Percentiles rank a stretch among this genome's conserved stretches.
Evolutionary conservation across 1,140 invertebrate genomes (phyloP).

Genomic region (Hyphantria cunea): DNA sequence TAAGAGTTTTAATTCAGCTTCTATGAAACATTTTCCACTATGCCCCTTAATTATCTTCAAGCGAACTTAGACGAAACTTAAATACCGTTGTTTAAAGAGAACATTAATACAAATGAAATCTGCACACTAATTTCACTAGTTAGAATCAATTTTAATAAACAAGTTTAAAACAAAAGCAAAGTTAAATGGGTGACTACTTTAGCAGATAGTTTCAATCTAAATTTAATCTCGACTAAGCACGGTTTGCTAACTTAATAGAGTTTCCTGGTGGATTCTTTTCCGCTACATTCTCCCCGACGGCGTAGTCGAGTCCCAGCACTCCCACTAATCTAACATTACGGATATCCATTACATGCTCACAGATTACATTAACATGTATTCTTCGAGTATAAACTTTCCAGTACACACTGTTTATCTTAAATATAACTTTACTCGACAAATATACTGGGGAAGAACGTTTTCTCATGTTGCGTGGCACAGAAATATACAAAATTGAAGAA

Average conservation of each 20-base stretch:
- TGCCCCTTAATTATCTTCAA: too few species aligned
- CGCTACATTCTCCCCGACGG: slow-evolving; percentile 34
- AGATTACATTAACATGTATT: slow-evolving; percentile 14
- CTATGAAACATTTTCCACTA: too few species aligned
- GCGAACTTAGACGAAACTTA: too few species aligned
- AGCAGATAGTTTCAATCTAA: slow-evolving; percentile 61
- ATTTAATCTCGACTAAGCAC: slow-evolving; percentile 60
- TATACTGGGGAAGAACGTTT: too few species aligned
- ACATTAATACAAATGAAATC: not conserved
- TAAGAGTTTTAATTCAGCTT: too few species aligned
- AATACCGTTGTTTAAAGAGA: not conserved
- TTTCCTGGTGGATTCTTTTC: slow-evolving; percentile 61
- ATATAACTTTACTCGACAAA: too few species aligned
- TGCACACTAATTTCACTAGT: not conserved
- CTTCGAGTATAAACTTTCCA: not conserved
- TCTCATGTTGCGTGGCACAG: too few species aligned
- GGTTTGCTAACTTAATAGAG: slow-evolving; percentile 58
- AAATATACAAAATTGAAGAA: too few species aligned
- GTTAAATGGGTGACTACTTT: slow-evolving; percentile 35
- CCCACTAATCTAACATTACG: slow-evolving; percentile 15
- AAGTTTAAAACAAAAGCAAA: slow-evolving; percentile 13
- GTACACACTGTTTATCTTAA: too few species aligned
- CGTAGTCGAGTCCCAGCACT: not conserved
- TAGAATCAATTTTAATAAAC: slow-evolving; percentile 21
- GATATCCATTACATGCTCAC: slow-evolving; percentile 21